phyloP scores from a whole-genome alignment of 1,140 invertebrate genomes.

The Plutomurus gul region DNA sequence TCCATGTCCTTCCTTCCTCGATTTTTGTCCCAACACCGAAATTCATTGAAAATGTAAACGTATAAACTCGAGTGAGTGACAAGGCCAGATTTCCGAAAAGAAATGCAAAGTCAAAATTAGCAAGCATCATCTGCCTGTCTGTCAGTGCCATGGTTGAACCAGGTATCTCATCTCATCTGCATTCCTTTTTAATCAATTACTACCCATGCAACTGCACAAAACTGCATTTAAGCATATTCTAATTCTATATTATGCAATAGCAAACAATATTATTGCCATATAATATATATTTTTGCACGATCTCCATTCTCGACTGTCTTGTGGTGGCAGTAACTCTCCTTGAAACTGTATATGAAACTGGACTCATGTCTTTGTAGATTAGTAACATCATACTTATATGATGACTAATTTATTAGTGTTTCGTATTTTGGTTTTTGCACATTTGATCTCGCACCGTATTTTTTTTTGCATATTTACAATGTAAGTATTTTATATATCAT shows the following conservation, averaged over 20 bases:
- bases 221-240: background rate
- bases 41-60: background rate
- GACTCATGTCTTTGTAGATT: conserved; percentile 19
- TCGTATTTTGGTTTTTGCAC: conserved; percentile 1
- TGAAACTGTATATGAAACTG: conserved; percentile 1
- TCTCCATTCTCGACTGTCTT: background rate
- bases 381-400: conserved; percentile 11
- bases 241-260: background rate
- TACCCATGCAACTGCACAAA: conserved; percentile 2
- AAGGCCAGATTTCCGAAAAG: conserved; percentile 26
- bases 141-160: conserved; percentile 25
- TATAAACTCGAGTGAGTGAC: conserved; percentile 12
- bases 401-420: conserved; percentile 14
- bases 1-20: background rate
- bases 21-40: background rate
- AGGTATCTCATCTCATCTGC: conserved; percentile 43
- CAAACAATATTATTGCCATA: background rate
- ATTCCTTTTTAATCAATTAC: conserved; percentile 20
- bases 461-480: conserved; percentile 1
- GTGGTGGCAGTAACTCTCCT: background rate
- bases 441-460: too few relatives aligned
- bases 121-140: conserved; percentile 31
- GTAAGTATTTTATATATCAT: background rate
- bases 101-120: background rate
- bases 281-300: conserved; percentile 20